Evolutionary conservation across 1,140 invertebrate genomes (phyloP).

Genomic region (Kradibia gibbosae): DNA sequence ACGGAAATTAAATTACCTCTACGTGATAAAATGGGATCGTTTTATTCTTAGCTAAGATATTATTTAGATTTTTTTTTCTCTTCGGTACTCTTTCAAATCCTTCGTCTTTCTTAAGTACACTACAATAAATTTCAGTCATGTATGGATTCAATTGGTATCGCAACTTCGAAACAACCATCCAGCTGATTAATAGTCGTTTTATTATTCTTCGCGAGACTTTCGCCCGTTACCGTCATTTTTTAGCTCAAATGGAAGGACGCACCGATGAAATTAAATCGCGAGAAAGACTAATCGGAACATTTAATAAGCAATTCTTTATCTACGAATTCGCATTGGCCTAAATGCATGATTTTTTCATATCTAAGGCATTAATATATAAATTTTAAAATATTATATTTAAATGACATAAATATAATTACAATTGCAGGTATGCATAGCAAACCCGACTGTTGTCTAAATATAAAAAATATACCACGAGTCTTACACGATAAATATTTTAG

Average conservation of each 20-base stretch:
- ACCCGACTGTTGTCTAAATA: too few relatives aligned
- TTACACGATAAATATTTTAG: background rate
- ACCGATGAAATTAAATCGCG: too few relatives aligned
- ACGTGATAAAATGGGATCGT: background rate
- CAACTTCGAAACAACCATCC: background rate
- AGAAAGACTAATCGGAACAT: constrained; percentile 9
- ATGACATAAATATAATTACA: background rate
- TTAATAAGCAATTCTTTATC: constrained; percentile 36
- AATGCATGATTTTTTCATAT: too few relatives aligned
- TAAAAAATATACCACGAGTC: background rate
- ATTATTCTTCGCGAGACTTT: background rate
- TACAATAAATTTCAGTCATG: background rate
- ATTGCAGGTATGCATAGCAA: background rate
- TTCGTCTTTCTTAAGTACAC: background rate
- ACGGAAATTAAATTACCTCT: background rate
- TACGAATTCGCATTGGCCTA: background rate
- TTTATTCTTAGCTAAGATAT: background rate
- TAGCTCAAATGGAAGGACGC: background rate
- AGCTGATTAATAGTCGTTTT: background rate
- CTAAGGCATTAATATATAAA: too few relatives aligned
- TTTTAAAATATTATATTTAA: too few relatives aligned
- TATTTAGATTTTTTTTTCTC: too few relatives aligned
- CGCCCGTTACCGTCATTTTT: background rate
- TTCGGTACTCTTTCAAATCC: background rate
- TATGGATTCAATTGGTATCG: background rate